phyloP scores from a whole-genome alignment of 2,113 vertebrate genomes.

The Gasterosteus aculeatus region DNA sequence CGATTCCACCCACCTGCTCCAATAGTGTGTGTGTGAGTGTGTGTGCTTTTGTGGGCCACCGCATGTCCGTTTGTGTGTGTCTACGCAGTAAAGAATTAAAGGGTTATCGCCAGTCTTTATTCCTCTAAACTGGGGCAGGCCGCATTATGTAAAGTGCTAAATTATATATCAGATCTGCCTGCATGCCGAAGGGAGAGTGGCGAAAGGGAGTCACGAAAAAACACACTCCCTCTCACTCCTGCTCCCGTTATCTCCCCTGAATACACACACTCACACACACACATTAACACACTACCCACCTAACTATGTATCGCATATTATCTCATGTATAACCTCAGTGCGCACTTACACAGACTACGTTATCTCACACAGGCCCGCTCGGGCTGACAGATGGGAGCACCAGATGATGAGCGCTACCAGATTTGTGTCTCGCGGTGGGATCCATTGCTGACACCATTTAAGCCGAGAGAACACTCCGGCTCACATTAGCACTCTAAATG shows the following conservation, averaged over 20 bases:
- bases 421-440: constrained; percentile 78
- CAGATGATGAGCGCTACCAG: constrained; percentile 80
- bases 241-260: constrained; percentile 7
- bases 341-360: constrained; percentile 7
- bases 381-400: constrained; percentile 79
- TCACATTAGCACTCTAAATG: constrained; percentile 68
- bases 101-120: constrained; percentile 65
- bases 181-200: constrained; percentile 51
- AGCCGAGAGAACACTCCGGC: constrained; percentile 69
- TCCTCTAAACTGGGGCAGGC: constrained; percentile 72
- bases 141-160: constrained; percentile 76
- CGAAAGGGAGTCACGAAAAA: constrained; percentile 32
- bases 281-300: constrained; percentile 8
- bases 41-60: constrained; percentile 30
- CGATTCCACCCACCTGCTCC: constrained; percentile 42
- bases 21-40: constrained; percentile 5
- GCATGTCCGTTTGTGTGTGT: constrained; percentile 19
- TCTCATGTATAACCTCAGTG: background rate
- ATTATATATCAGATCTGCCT: constrained; percentile 78
- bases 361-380: constrained; percentile 44
- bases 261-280: background rate
- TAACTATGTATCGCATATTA: constrained; percentile 27
- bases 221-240: background rate
- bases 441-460: constrained; percentile 77
- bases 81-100: constrained; percentile 61